These are phyloP conservation scores for Penelope pileata DNA, from an alignment of 2,113 vertebrate genomes.

Conservation along the genomic window DNA sequence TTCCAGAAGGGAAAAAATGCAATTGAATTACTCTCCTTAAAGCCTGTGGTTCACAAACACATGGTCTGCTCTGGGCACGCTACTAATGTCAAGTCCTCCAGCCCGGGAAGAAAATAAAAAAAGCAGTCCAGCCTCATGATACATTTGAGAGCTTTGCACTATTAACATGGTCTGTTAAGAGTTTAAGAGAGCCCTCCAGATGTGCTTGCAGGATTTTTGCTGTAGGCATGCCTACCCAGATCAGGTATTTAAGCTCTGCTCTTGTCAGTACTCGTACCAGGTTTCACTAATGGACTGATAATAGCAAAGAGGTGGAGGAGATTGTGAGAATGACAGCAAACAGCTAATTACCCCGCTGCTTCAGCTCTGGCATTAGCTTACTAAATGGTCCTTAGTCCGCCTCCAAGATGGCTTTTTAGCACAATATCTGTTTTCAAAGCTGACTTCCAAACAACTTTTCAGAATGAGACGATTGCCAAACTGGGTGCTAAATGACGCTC, in stretches of 20 bases:
- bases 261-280: conserved; percentile 69
- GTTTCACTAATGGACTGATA: conserved; percentile 84
- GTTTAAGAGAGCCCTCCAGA: background rate
- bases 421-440: background rate
- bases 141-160: background rate
- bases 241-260: conserved; percentile 58
- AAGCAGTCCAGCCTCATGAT: background rate
- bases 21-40: conserved; percentile 52
- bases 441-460: background rate
- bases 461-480: too few relatives aligned
- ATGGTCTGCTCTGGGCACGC: background rate
- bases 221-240: background rate
- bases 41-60: background rate
- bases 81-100: conserved; percentile 2
- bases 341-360: conserved; percentile 78
- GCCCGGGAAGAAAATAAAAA: background rate
- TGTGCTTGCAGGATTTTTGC: background rate
- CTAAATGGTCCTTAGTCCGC: background rate
- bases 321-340: conserved; percentile 70
- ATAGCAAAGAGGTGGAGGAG: conserved; percentile 76
- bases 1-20: conserved; percentile 52
- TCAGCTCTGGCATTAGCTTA: conserved; percentile 26
- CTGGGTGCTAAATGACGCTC: background rate
- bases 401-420: background rate
- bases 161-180: background rate